These are phyloP conservation scores for Oreochromis niloticus DNA, from an alignment of 2,113 vertebrate species.

Conservation along the genomic window DNA sequence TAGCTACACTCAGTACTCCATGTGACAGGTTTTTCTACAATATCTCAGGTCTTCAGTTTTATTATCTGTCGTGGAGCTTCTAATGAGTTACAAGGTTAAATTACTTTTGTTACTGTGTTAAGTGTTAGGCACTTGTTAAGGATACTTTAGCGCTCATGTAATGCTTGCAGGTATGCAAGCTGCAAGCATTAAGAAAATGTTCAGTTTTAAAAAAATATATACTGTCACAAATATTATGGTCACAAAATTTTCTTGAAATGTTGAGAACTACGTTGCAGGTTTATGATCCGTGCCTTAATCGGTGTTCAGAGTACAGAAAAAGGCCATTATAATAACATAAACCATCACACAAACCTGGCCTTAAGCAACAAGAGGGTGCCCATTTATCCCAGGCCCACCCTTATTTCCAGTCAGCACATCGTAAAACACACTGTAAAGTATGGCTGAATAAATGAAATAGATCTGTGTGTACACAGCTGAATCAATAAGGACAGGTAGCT, in stretches of 20 bases:
- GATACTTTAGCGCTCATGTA: neutral
- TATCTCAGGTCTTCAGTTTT: too few relatives aligned
- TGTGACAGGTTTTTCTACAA: neutral
- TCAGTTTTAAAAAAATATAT: neutral
- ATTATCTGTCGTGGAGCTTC: neutral
- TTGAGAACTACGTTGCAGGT: neutral
- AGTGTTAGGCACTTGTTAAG: neutral
- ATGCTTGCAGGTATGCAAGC: neutral
- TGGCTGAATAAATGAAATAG: neutral
- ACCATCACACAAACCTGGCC: neutral
- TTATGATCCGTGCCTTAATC: neutral
- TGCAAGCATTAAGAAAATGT: neutral
- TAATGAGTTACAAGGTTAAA: neutral
- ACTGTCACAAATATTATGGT: neutral
- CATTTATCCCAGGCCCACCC: neutral
- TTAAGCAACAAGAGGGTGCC: neutral
- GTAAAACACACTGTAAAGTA: neutral
- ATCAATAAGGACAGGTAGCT: neutral
- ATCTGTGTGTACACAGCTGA: neutral
- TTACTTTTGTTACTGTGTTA: neutral
- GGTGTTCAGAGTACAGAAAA: neutral
- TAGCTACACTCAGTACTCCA: neutral
- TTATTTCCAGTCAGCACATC: neutral
- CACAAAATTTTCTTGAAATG: neutral
- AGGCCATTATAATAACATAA: neutral